Conservation (phyloP, 2,113 vertebrate genomes). For the Ciconia stormi region DNA sequence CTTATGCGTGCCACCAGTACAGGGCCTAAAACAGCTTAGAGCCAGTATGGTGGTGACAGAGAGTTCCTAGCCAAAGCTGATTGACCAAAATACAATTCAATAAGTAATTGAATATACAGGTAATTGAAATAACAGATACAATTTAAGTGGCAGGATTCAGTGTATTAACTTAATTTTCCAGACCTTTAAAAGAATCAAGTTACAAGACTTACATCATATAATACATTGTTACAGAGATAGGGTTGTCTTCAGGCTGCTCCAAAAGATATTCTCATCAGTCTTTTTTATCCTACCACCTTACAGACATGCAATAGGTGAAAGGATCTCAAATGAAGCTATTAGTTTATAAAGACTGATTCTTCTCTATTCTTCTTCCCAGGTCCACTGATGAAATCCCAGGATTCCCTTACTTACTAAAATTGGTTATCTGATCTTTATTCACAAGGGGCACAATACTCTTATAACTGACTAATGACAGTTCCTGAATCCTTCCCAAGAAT, state of each 20-base stretch:
- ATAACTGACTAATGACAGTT: background rate
- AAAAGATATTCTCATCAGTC: background rate
- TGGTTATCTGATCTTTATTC: background rate
- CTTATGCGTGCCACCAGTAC: background rate
- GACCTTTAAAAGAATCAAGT: background rate
- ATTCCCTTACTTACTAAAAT: background rate
- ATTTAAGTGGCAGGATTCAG: background rate
- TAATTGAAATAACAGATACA: constrained; percentile 28
- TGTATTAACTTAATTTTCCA: constrained; percentile 2
- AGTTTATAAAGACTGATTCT: background rate
- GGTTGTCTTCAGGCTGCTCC: background rate
- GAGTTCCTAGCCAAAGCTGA: background rate
- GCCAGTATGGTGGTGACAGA: background rate
- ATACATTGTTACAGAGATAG: background rate
- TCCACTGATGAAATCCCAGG: background rate
- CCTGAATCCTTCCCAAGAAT: background rate
- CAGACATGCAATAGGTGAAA: background rate
- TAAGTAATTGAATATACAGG: background rate
- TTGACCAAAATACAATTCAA: background rate
- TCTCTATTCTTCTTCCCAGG: background rate
- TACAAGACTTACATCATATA: background rate
- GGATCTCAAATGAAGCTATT: background rate
- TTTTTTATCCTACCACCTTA: background rate
- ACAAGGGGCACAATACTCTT: background rate
- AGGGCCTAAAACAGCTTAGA: background rate